Conservation (phyloP, 1,140 invertebrate genomes). For the Cotesia typhae region DNA sequence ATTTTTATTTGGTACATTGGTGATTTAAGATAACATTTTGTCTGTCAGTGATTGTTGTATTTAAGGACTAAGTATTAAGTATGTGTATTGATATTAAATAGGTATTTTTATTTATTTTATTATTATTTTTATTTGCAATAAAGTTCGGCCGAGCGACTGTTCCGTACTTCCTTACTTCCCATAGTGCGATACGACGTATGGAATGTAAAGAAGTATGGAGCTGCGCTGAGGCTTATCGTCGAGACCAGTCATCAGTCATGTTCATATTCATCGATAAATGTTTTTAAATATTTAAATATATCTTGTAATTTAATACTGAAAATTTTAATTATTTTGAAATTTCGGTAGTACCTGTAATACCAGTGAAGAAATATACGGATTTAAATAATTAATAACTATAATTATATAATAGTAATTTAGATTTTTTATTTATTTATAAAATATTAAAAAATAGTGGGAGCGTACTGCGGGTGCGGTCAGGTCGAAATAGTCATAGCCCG, state of each 20-base stretch:
- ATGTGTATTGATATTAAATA: background rate
- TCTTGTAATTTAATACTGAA: too few species aligned
- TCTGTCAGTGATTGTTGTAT: too few species aligned
- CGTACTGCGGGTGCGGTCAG: constrained; percentile 29
- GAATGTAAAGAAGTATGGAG: constrained; percentile 99
- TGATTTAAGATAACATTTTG: too few species aligned
- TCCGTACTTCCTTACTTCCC: constrained; percentile 96
- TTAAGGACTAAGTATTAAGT: too few species aligned
- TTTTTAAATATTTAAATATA: background rate
- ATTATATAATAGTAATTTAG: background rate
- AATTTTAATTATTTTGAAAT: background rate
- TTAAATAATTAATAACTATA: background rate
- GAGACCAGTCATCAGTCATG: background rate
- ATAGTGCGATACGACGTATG: constrained; percentile 86
- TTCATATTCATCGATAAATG: too few species aligned
- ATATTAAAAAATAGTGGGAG: constrained; percentile 33
- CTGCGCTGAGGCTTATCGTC: constrained; percentile 63
- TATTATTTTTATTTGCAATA: too few species aligned
- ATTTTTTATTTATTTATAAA: background rate
- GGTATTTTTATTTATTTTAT: background rate
- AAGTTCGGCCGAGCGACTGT: constrained; percentile 68
- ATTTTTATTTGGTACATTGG: too few species aligned
- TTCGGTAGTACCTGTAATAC: background rate
- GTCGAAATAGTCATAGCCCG: constrained; percentile 50
- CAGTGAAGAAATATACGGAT: background rate